phyloP scores from a whole-genome alignment of 2,797 vertebrate species.

The Melanotaenia nigrans region DNA sequence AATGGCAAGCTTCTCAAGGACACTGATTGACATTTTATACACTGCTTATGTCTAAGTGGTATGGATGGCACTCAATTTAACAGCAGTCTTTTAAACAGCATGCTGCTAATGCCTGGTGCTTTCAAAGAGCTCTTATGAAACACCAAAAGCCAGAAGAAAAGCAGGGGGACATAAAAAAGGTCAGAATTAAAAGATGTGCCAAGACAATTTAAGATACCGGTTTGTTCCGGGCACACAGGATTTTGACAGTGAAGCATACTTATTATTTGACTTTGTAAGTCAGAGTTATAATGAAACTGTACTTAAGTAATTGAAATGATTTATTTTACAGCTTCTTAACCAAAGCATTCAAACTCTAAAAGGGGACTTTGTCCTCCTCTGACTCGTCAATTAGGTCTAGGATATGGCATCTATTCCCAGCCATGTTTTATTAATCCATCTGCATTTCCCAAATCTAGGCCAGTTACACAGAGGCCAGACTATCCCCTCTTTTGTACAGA shows the following conservation, averaged over 20 bases:
- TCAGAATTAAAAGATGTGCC: constrained; percentile 54
- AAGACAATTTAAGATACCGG: constrained; percentile 40
- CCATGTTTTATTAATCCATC: constrained; percentile 73
- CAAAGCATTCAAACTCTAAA: constrained; percentile 30
- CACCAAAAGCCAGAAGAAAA: constrained; percentile 38
- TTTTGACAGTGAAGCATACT: constrained; percentile 17
- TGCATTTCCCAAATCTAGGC: constrained; percentile 69
- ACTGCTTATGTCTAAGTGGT: constrained; percentile 64
- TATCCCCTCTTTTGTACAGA: constrained; percentile 54
- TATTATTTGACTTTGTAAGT: constrained; percentile 27
- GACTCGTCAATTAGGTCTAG: constrained; percentile 50
- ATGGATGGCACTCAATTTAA: constrained; percentile 73
- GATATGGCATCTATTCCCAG: constrained; percentile 56
- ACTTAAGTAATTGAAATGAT: constrained; percentile 11
- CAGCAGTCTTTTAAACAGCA: constrained; percentile 67
- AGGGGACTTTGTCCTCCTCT: constrained; percentile 43
- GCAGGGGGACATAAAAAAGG: constrained; percentile 44
- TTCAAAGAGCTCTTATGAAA: constrained; percentile 68
- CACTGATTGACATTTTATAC: constrained; percentile 71
- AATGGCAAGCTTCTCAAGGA: constrained; percentile 56
- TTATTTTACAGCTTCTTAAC: constrained; percentile 9
- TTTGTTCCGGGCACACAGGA: constrained; percentile 11
- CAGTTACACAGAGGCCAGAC: constrained; percentile 54
- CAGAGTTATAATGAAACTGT: constrained; percentile 12
- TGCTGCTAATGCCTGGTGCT: constrained; percentile 49